phyloP scores from a whole-genome alignment of 2,113 vertebrate genomes.

The Herpailurus yagouaroundi region DNA sequence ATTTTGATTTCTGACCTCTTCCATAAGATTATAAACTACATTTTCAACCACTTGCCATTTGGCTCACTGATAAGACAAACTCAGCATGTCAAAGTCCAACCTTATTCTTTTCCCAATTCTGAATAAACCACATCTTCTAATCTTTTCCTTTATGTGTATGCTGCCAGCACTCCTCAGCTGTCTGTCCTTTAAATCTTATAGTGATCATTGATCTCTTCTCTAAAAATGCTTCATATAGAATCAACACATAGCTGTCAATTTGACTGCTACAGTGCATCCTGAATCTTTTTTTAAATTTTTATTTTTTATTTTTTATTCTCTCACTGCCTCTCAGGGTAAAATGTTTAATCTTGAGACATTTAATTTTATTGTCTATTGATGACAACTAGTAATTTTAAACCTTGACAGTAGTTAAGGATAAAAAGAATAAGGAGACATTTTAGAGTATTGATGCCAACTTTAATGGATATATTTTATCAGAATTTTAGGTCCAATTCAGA shows the following conservation, averaged over 20 bases:
- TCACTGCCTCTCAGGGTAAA: not conserved
- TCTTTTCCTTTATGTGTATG: not conserved
- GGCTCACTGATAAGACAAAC: not conserved
- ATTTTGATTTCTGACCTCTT: not conserved
- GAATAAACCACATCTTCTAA: not conserved
- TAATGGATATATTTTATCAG: not conserved
- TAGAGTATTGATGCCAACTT: not conserved
- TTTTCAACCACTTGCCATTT: not conserved
- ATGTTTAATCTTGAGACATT: not conserved
- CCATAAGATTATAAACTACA: not conserved
- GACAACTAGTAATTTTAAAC: not conserved
- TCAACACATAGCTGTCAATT: not conserved
- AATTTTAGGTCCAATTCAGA: not conserved
- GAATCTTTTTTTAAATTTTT: not conserved
- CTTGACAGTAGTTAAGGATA: not conserved
- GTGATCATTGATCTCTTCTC: not conserved
- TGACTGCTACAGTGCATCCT: not conserved
- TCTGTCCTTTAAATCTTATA: not conserved
- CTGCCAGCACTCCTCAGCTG: not conserved
- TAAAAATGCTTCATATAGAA: not conserved
- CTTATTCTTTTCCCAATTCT: not conserved
- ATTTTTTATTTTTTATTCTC: not conserved
- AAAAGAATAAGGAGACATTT: not conserved
- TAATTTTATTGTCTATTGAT: not conserved
- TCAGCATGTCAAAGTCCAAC: not conserved